phyloP scores from a whole-genome alignment of 2,797 vertebrate genomes.

The Typhlichthys subterraneus region DNA sequence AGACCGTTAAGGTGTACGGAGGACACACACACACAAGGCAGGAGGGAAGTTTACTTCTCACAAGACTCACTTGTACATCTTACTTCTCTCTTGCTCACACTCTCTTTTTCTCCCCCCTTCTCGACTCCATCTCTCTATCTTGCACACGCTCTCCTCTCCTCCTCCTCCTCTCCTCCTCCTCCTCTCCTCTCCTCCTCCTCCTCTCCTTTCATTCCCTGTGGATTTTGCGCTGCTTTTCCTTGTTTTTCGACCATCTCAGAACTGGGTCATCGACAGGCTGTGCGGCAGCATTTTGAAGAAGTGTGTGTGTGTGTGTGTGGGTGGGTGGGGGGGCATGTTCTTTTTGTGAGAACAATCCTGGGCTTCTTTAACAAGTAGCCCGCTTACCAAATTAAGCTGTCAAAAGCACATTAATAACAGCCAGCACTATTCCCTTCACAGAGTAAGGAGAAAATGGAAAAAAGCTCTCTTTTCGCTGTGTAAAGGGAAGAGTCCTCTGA shows the following conservation, averaged over 20 bases:
- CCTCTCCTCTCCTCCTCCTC: conserved; percentile 21
- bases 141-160: conserved; percentile 16
- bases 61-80: conserved; percentile 58
- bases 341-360: conserved; percentile 62
- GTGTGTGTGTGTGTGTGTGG: conserved; percentile 30
- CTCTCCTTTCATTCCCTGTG: conserved; percentile 66
- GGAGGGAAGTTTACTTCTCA: conserved; percentile 65
- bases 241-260: conserved; percentile 78
- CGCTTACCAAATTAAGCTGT: conserved; percentile 81
- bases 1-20: conserved; percentile 54
- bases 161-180: conserved; percentile 36
- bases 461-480: conserved; percentile 42
- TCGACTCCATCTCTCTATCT: conserved; percentile 44
- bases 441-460: conserved; percentile 29
- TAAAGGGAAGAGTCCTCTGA: conserved; percentile 56
- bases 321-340: not conserved
- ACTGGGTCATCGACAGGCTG: conserved; percentile 81
- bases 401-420: conserved; percentile 78
- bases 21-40: conserved; percentile 21
- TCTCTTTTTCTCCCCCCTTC: conserved; percentile 25
- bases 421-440: conserved; percentile 63
- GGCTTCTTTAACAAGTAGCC: conserved; percentile 74
- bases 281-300: conserved; percentile 76
- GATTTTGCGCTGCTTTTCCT: conserved; percentile 73
- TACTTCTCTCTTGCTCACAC: conserved; percentile 47